Conservation (phyloP, 2,888 invertebrate species). For the Prenolepis imparis region DNA sequence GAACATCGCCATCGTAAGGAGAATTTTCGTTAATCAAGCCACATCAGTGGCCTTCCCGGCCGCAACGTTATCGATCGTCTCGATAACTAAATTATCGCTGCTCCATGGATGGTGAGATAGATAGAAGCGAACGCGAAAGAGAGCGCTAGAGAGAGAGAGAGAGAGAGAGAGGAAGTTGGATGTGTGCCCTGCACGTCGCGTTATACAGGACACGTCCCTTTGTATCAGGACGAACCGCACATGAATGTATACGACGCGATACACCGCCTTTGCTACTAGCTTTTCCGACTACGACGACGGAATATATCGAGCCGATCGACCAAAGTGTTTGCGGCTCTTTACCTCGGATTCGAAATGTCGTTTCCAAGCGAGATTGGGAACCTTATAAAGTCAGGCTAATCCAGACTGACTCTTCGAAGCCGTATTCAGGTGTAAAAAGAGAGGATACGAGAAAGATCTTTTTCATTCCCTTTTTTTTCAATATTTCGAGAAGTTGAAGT, state of each 20-base stretch:
- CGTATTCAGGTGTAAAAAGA: background rate
- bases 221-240: slow-evolving; percentile 14
- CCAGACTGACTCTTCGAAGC: background rate
- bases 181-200: slow-evolving; percentile 18
- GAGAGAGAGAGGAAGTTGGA: background rate
- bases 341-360: slow-evolving; percentile 27
- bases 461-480: background rate
- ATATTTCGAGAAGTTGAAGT: background rate
- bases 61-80: slow-evolving; percentile 21
- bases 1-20: slow-evolving; percentile 33
- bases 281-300: background rate
- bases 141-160: no score
- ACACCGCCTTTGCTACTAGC: background rate
- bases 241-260: slow-evolving; percentile 12
- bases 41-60: slow-evolving; percentile 18
- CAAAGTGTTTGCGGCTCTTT: background rate
- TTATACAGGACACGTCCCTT: slow-evolving; percentile 39
- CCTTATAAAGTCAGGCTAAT: background rate
- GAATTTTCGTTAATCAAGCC: slow-evolving; percentile 48
- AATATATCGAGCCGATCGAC: slow-evolving; percentile 35
- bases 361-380: background rate
- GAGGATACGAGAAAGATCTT: background rate
- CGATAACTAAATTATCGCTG: slow-evolving; percentile 80
- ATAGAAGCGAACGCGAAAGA: background rate
- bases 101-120: slow-evolving; percentile 72